Evolutionary conservation across 2,888 invertebrate species (phyloP).

Genomic region (Ernsta delagoae): DNA sequence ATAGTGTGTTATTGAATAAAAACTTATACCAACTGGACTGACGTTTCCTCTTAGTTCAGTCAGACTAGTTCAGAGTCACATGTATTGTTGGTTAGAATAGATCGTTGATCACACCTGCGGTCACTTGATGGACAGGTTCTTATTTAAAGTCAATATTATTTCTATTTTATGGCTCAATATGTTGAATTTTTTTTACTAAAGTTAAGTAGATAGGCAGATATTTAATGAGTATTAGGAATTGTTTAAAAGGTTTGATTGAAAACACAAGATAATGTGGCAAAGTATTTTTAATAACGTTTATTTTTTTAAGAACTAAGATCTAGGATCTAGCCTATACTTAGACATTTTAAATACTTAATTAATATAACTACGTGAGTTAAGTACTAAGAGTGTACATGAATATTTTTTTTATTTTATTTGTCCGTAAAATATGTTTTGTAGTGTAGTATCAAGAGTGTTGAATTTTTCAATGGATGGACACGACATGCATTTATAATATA

Average conservation of each 20-base stretch:
- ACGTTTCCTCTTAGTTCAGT: slow-evolving; percentile 29
- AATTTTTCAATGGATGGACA: slow-evolving; percentile 15
- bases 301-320: too few species aligned
- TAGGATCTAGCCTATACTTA: too few species aligned
- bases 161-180: background rate
- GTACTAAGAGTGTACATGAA: too few species aligned
- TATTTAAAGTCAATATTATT: slow-evolving; percentile 7
- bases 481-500: slow-evolving; percentile 25
- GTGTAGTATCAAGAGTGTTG: slow-evolving; percentile 8
- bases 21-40: slow-evolving; percentile 27
- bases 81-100: slow-evolving; percentile 22
- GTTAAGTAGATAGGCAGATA: too few species aligned
- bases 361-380: too few species aligned
- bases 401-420: background rate
- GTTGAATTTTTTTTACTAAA: too few species aligned
- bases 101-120: slow-evolving; percentile 31
- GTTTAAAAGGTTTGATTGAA: too few species aligned
- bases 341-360: too few species aligned
- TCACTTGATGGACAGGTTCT: slow-evolving; percentile 15
- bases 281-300: too few species aligned
- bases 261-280: too few species aligned
- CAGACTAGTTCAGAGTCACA: slow-evolving; percentile 11
- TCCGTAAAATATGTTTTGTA: background rate
- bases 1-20: slow-evolving; percentile 24
- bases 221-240: too few species aligned